Percentiles rank a stretch among this genome's conserved stretches.
These are phyloP conservation scores for Carcinoscorpius rotundicauda DNA, from an alignment of 1,140 invertebrate species.

Conservation along the genomic window DNA sequence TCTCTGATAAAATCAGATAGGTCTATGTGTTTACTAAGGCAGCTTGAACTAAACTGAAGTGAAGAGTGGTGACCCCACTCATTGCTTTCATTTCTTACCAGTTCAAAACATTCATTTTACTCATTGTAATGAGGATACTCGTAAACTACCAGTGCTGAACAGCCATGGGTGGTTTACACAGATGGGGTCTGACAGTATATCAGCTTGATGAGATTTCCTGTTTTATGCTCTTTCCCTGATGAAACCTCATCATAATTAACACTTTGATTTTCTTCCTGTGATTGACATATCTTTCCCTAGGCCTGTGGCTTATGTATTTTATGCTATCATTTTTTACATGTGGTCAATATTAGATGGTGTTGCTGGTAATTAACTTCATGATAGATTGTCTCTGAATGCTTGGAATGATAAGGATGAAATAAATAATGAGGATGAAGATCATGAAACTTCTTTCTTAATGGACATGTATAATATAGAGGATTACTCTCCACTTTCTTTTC, in stretches of 20 bases:
- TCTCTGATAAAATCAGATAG: too few relatives aligned
- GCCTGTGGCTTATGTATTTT: conserved; percentile 92
- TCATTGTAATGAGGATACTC: neutral
- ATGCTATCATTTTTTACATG: conserved; percentile 93
- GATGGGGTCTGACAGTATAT: conserved; percentile 35
- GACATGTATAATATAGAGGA: conserved; percentile 54
- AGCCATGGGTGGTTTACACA: conserved; percentile 26
- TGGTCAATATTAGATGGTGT: conserved; percentile 52
- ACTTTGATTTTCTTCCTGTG: conserved; percentile 85
- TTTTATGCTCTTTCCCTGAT: conserved; percentile 92
- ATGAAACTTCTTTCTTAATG: conserved; percentile 41
- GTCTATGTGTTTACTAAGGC: too few relatives aligned
- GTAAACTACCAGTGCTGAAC: conserved; percentile 19
- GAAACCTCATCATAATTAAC: conserved; percentile 88
- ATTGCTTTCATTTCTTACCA: conserved; percentile 38
- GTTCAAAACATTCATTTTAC: conserved; percentile 10
- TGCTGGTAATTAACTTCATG: conserved; percentile 26
- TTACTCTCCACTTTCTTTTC: conserved; percentile 33
- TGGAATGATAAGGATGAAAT: conserved; percentile 64
- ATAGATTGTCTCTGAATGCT: conserved; percentile 27
- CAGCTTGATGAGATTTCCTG: conserved; percentile 79
- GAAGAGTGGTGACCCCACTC: conserved; percentile 33
- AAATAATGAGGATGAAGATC: conserved; percentile 69
- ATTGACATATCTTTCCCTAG: conserved; percentile 86
- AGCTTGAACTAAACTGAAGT: too few relatives aligned